Base-by-base conservation (phyloP, 2,113 vertebrate species). In the Pogonocichla stellata region DNA sequence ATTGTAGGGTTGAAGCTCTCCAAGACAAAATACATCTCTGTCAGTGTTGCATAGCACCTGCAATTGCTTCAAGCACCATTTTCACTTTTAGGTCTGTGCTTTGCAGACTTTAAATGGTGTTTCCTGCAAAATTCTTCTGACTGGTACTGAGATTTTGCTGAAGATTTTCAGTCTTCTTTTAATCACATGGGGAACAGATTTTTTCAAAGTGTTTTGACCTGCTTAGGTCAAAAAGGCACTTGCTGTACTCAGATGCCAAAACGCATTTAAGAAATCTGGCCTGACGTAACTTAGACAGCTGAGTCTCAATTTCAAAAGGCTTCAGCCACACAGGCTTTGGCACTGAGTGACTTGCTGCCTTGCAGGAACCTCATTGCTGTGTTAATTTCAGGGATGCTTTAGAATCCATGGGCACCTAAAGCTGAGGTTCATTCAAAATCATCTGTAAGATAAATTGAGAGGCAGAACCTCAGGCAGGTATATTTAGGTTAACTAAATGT, bases 191-290 rank as follows among this genome's bases (percentile, higher is more conserved):
- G 86, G 79, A 90, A 70, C 93, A 95, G 85, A 86, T 94, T 95
- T 95, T 92, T 95, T 90, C 85, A 53, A 93, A 96, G 82, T 80
- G 77, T 96, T 97, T 92, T 95, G 94, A 96, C 92, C 94, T 90
- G 69, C 67, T 58, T 86, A 33, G 94, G 92, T 96, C 95, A 92
- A 81, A 97, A 95, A 96, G 91, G 91, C 92, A 84, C 72, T 95
- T 93, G 88, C 86, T 92, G 8, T 86, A 93, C 75, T 93, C 91
- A 92, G 64, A 93, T 93, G 95, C 80, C 92, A 84, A 88, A 93
- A 90, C 0, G 24, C 10, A 5, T 95, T 97, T 71, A 78, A 94
- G 95, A 92, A 96, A 91, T 97, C 80, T 71, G 75, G 69, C 42
- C 75, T 96, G 87, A 95, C 8, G 2, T 94, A 82, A 92, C 71